These are phyloP conservation scores for Melanotaenia maccullochi DNA, from an alignment of 2,797 vertebrate species.

Conservation along the genomic window DNA sequence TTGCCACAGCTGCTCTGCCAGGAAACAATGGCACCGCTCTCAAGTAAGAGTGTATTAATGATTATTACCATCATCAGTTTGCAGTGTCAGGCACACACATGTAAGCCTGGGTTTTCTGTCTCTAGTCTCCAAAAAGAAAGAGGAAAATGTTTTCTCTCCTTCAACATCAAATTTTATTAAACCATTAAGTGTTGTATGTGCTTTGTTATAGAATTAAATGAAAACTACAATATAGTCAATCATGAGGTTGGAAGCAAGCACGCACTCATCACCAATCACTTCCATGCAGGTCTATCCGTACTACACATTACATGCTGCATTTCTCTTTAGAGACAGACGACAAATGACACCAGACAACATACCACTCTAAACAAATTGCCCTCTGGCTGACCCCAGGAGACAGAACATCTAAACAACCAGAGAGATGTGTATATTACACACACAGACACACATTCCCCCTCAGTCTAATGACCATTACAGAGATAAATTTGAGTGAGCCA, in stretches of 20 bases:
- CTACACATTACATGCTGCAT: conserved; percentile 11
- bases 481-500: conserved; percentile 58
- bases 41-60: conserved; percentile 1
- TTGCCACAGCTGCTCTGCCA: conserved; percentile 31
- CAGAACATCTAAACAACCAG: conserved; percentile 74
- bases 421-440: conserved; percentile 69
- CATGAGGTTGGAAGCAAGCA: background rate
- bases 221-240: background rate
- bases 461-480: conserved; percentile 50
- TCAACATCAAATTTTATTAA: background rate
- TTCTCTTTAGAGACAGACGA: conserved; percentile 40
- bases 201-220: background rate
- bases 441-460: conserved; percentile 54
- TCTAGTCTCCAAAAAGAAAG: background rate
- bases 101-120: background rate
- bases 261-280: conserved; percentile 1
- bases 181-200: background rate
- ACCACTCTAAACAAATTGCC: conserved; percentile 69
- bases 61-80: conserved; percentile 11
- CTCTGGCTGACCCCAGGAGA: conserved; percentile 70
- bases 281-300: conserved; percentile 28
- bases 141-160: background rate
- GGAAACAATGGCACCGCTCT: conserved; percentile 27
- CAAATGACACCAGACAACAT: conserved; percentile 58
- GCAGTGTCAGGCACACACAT: conserved; percentile 6